Base-by-base conservation (phyloP, 2,113 vertebrate species). In the Pelvicachromis taeniatus region DNA sequence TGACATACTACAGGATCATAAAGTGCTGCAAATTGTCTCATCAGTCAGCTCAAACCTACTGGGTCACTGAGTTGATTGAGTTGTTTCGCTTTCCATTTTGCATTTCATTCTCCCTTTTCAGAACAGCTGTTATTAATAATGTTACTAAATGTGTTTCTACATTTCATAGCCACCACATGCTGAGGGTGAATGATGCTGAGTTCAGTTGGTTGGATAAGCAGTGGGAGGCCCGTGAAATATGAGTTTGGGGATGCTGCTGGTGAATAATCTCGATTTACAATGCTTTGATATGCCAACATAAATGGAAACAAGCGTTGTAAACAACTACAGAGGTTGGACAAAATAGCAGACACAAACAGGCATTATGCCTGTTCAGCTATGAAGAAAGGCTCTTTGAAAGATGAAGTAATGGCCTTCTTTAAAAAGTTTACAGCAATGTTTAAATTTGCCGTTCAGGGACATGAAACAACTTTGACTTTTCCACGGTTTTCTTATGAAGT, bases 61-160 rank as follows among this genome's bases (percentile, higher is more conserved):
- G 80, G 81, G 61, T 82, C 42, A 61, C 82, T 5, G 52, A 45
- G 14, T 48, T 85, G 80, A 89, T 75, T 70, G 83, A 84, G 68
- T 38, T 26, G 58, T 77, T 80, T 75, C 56, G 70, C 82, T 56
- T 42, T 40, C 31, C 45, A n/a, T 87, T 85, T 75, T 81, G 77
- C 81, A 83, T 83, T 45, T 77, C 80, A 81, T 56, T 77, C 65
- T 75, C 23, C 40, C n/a, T 58, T 78, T 70, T 53, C 65, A 13
- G 68, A 91, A 59, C 91, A 90, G 85, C 75, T 86, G 85, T 81
- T 89, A 84, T 88, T 88, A 88, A 89, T 84, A 82, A 91, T 26
- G 82, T 50, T 10, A 29, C 89, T 29, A 78, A 87, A 78, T 53
- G 78, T 16, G 13, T 50, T 68, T 45, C 88, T 78, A 55, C 77